Evolutionary conservation across 2,797 vertebrate genomes (phyloP), one percentile per base, ranked within the genome.

Genomic region (Balearica regulorum): DNA sequence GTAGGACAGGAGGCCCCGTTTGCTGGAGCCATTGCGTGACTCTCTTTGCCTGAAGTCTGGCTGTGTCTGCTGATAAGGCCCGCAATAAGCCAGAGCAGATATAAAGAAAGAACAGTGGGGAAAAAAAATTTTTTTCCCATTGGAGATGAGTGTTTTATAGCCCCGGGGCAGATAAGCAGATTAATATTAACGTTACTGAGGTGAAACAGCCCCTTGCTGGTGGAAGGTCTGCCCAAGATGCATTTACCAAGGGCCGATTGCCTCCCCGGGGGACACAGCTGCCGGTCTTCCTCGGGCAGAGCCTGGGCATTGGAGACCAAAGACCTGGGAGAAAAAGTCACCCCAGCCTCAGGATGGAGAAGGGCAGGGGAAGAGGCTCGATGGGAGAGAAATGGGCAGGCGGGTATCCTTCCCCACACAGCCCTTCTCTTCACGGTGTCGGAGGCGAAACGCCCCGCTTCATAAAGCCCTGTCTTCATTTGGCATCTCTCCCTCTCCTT

Each of bases 31-130:
- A 2, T 93, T 68, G 95, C 54, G 17, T 95, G 94, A 94, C 90
- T 95, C 51, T 43, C 22, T 5, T 28, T 78, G 58, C 64, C 54
- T 15, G 22, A 13, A 37, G 73, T 39, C n/a, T n/a, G 51, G 2
- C 39, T 33, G 81, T 18, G 10, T 2, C 29, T 65, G 72, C 94
- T 93, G 95, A 93, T 94, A 93, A 97, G 75, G 44, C 54, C 13
- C 0, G 6, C 75, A 87, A 75, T 93, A 64, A 87, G 53, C 33
- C 15, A 55, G 28, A 16, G n/a, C 46, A 75, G 84, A 39, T 60
- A 86, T 10, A 60, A 92, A 51, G 37, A 48, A 68, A 55, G 24
- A 68, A 83, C 49, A 54, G 61, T 5, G 12, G 51, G 43, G 37
- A 37, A 37, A 37, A 37, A 37, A 37, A 13, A 12, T 3, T 3